A percentile compares a stretch with the other conserved stretches of the same genome.
Conservation (phyloP, 2,888 invertebrate species). For the Brenthis hecate region DNA sequence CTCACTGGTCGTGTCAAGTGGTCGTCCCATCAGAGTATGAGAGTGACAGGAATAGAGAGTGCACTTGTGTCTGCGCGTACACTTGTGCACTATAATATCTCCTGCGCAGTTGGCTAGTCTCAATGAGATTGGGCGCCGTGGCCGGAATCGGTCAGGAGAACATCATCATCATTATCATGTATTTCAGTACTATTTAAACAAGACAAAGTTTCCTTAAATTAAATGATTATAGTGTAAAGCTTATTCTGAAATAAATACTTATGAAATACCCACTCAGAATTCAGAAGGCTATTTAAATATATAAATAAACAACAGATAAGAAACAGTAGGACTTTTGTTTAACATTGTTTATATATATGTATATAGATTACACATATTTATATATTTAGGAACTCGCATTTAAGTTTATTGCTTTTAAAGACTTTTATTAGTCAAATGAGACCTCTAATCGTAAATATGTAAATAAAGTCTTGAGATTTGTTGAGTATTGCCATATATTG, state of each 20-base stretch:
- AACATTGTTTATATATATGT: neutral
- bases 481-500: neutral
- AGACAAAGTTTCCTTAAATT: neutral
- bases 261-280: neutral
- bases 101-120: too few species aligned
- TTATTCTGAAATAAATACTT: neutral
- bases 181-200: too few species aligned
- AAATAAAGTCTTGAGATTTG: neutral
- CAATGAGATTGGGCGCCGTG: too few species aligned
- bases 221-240: neutral
- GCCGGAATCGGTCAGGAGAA: too few species aligned
- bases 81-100: too few species aligned
- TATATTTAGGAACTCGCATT: neutral
- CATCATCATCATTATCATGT: too few species aligned
- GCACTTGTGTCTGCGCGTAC: too few species aligned
- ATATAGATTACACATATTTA: neutral
- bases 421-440: neutral
- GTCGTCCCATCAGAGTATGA: too few species aligned
- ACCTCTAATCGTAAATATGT: neutral
- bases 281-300: neutral
- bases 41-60: too few species aligned
- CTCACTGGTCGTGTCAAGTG: too few species aligned
- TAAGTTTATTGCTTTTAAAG: conserved; percentile 8
- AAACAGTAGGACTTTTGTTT: neutral
- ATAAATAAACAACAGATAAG: conserved; percentile 7